A percentile compares a stretch with the other conserved stretches of the same genome.
Conservation (phyloP, 2,797 vertebrate species). For the Champsocephalus esox region DNA sequence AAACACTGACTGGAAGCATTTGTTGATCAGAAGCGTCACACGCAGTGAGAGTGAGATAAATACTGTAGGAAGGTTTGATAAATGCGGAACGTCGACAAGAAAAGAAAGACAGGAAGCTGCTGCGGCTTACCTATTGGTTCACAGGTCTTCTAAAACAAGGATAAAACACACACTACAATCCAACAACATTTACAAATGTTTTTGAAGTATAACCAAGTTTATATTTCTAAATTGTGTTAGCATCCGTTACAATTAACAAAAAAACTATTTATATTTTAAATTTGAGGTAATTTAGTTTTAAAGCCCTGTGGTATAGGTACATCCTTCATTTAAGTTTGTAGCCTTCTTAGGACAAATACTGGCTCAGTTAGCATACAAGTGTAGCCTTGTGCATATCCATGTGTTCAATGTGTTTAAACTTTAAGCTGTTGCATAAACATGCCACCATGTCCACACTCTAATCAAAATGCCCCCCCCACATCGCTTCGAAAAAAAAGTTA, state of each 20-base stretch:
- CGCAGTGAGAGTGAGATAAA: neutral
- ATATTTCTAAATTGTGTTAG: too few relatives aligned
- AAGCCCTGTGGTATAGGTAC: neutral
- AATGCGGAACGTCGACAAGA: neutral
- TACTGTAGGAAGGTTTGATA: neutral
- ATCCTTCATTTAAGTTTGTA: neutral
- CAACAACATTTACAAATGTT: neutral
- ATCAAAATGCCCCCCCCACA: neutral
- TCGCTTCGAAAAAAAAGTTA: slow-evolving; percentile 1
- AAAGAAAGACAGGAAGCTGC: neutral
- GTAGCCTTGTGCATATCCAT: neutral
- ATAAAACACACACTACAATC: neutral
- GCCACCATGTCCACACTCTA: slow-evolving; percentile 23
- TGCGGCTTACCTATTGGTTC: neutral
- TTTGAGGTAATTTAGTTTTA: neutral
- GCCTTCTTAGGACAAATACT: neutral
- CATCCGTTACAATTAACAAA: neutral
- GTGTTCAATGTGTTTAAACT: slow-evolving; percentile 1
- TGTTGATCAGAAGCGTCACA: too few relatives aligned
- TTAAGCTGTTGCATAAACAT: slow-evolving; percentile 44
- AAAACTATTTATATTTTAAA: neutral
- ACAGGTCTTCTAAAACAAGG: neutral
- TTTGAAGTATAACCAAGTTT: neutral
- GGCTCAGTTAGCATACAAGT: neutral
- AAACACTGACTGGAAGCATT: slow-evolving; percentile 14